Evolutionary conservation across 2,797 vertebrate genomes (phyloP), one percentile per base, ranked within the genome.

Genomic region (Rhabdomys pumilio): DNA sequence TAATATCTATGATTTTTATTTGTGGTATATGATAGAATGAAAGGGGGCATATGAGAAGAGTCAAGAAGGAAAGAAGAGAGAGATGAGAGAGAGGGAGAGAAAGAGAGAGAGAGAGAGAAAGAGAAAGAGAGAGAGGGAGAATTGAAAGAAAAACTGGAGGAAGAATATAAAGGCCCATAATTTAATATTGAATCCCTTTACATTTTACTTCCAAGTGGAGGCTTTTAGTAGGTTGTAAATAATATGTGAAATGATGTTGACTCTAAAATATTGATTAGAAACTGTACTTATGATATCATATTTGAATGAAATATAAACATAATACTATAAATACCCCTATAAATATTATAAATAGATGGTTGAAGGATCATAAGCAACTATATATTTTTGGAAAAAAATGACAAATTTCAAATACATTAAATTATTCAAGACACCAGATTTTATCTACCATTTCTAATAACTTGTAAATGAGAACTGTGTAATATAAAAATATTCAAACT

Each of bases 391-490:
- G 20, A 69, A 15, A 34, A 79, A 69, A 76, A 5, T 24, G 41
- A 1, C 57, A 44, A 67, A 94, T 67, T 19, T 93, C 29, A 79
- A 53, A 34, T 3, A 55, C 17, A 34, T 85, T 2, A 47, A 87
- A 73, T 76, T 84, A 8, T 84, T 80, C 44, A 29, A 63, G 84
- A 7, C 26, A 89, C 0, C 6, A 72, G 3, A 26, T 87, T 93
- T 83, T 29, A 15, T 59, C 22, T 73, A 11, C 69, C 80, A 61
- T 9, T 65, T 84, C 44, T 82, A 41, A 26, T 3, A 87, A 17
- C 8, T 94, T 94, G 76, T 14, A 84, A 44, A 20, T 89, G 4
- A 95, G 69, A 95, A 77, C 5, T 83, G 8, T n/a, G 76, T n/a
- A 75, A 55, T 50, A 59, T 59, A 61, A 77, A 94, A 95, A 31